Percentiles rank a stretch among this genome's conserved stretches.
These are phyloP conservation scores for Thunnus maccoyii DNA, from an alignment of 2,113 vertebrate species.

Conservation along the genomic window DNA sequence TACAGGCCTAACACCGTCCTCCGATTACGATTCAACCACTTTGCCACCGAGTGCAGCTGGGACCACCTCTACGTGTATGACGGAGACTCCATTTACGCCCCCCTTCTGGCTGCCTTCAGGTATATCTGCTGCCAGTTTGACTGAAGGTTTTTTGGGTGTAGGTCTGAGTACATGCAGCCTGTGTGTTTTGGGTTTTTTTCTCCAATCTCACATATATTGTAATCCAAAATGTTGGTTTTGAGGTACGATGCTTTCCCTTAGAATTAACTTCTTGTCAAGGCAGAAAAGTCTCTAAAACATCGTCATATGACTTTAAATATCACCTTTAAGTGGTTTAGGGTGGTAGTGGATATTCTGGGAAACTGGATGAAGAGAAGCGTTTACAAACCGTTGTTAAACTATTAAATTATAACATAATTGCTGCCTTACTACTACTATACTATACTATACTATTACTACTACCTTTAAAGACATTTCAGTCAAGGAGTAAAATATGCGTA, in stretches of 20 bases:
- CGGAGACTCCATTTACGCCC: slow-evolving; percentile 97
- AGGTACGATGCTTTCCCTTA: too few species aligned
- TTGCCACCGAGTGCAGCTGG: slow-evolving; percentile 99
- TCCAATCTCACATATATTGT: too few species aligned
- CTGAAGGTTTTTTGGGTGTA: neutral
- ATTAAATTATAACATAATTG: too few species aligned
- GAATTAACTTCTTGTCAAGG: neutral
- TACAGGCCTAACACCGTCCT: slow-evolving; percentile 92
- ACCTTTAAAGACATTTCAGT: too few species aligned
- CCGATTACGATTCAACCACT: slow-evolving; percentile 95
- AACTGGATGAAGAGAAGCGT: too few species aligned
- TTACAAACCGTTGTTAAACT: too few species aligned
- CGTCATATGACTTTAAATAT: neutral
- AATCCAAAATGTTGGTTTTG: neutral
- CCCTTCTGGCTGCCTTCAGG: slow-evolving; percentile 97
- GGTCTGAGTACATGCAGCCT: neutral
- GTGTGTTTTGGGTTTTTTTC: neutral
- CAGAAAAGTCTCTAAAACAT: neutral
- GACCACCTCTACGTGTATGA: slow-evolving; percentile 98
- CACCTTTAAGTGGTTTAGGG: neutral
- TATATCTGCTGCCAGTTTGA: slow-evolving; percentile 61
- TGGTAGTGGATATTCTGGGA: too few species aligned
- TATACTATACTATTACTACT: too few species aligned
- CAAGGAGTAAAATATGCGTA: neutral
- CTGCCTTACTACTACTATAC: too few species aligned